phyloP scores from a whole-genome alignment of 2,888 invertebrate genomes.

The Drosophila yooni region DNA sequence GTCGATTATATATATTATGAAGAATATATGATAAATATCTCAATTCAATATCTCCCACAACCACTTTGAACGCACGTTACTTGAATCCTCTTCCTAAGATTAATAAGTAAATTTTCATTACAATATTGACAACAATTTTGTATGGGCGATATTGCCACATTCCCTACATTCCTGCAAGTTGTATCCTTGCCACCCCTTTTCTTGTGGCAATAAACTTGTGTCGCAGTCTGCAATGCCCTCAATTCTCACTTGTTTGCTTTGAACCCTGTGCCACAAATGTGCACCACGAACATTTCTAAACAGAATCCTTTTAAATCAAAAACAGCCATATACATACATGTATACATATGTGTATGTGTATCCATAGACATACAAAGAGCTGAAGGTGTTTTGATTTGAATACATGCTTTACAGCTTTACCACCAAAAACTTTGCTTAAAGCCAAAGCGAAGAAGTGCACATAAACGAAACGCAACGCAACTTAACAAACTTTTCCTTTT shows the following conservation, averaged over 20 bases:
- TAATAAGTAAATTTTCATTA: background rate
- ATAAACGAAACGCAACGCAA: slow-evolving; percentile 19
- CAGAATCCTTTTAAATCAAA: background rate
- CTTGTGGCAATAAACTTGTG: too few relatives aligned
- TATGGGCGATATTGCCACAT: background rate
- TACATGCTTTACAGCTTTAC: slow-evolving; percentile 11
- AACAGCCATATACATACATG: background rate
- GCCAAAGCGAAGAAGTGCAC: slow-evolving; percentile 12
- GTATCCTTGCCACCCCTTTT: background rate
- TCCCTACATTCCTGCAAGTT: background rate
- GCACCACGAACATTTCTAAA: background rate
- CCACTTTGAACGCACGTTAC: background rate
- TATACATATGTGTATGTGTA: too few relatives aligned
- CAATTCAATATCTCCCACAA: background rate
- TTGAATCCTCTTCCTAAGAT: background rate
- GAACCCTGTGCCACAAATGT: background rate
- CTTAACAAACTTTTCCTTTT: slow-evolving; percentile 11
- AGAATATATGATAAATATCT: background rate
- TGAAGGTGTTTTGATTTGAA: slow-evolving; percentile 13
- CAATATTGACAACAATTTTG: background rate
- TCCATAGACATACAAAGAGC: background rate
- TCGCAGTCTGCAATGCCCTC: background rate
- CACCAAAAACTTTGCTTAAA: slow-evolving; percentile 15
- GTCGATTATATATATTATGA: background rate
- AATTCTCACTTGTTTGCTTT: background rate